Evolutionary conservation across 2,113 vertebrate species (phyloP).

Genomic region (Hypomesus transpacificus): DNA sequence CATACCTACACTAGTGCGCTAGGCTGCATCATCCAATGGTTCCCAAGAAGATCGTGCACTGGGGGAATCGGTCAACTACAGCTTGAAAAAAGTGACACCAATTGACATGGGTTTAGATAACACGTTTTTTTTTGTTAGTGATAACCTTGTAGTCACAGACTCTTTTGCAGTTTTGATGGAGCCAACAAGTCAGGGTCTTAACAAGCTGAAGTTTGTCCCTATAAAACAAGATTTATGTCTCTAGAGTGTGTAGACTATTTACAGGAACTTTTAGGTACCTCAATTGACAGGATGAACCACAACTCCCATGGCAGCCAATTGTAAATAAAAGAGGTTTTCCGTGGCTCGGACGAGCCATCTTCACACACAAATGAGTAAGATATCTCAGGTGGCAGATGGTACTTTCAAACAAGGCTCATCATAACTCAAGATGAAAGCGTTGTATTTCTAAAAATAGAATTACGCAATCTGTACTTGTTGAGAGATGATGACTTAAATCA

Average conservation of each 20-base stretch:
- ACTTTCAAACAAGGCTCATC: conserved; percentile 44
- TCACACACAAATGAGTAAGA: conserved; percentile 52
- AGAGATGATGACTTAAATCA: conserved; percentile 29
- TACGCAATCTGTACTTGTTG: conserved; percentile 17
- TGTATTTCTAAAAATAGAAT: conserved; percentile 60
- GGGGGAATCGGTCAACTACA: too few relatives aligned
- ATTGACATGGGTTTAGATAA: background rate
- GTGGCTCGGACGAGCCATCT: conserved; percentile 47
- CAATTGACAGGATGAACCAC: conserved; percentile 45
- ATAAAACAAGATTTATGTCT: conserved; percentile 43
- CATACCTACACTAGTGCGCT: too few relatives aligned
- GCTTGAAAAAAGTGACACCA: background rate
- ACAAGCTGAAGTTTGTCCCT: conserved; percentile 27
- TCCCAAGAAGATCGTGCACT: too few relatives aligned
- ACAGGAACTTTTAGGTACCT: conserved; percentile 48
- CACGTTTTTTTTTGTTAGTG: background rate
- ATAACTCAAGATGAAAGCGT: conserved; percentile 61
- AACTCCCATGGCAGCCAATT: conserved; percentile 54
- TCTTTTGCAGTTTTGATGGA: conserved; percentile 32
- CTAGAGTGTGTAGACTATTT: conserved; percentile 47
- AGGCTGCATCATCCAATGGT: too few relatives aligned
- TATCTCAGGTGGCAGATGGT: conserved; percentile 61
- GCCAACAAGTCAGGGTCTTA: background rate
- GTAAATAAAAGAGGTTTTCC: conserved; percentile 61
- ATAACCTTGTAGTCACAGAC: background rate